Base-by-base conservation (phyloP, 1,140 invertebrate species). In the Gryon sp. region DNA sequence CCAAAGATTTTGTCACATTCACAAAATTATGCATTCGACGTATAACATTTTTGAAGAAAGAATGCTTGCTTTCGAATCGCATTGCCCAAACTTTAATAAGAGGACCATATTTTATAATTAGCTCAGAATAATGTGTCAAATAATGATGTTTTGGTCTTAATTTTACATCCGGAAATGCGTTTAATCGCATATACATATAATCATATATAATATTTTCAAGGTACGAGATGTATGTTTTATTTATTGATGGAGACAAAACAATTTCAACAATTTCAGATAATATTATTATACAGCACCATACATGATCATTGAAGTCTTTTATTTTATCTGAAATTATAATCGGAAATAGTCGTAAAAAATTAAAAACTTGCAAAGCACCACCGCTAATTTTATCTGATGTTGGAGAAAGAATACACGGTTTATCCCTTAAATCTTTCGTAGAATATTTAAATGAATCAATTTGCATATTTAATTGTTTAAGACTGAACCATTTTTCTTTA, bases 71-170 rank as follows among this genome's bases (percentile, higher is more conserved):
- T 74, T 83, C 80, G 52, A 79, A 80, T 41, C 78, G 36, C 26
- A 84, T 34, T 15, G 72, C 78, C 73, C 82, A 84, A 26, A 75
- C 65, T 53, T 73, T 78, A 7, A 80, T 70, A 41, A 79, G 72
- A 41, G 69, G 81, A 8, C 76, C 80, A 72, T 76, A 83, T 63
- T 53, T 36, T 12, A 57, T 28, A 40, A 78, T 78, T 9, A 80
- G 24, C 18, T 73, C 28, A 0, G 68, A 22, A 59, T 82, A 82
- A 53, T 82, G 70, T 1, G 6, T 20, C 14, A 82, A 19, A 24
- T 46, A 82, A 53, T 81, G 80, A 78, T 81, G 81, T 16, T 81
- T 81, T n/a, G 74, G 78, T n/a, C 69, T 26, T 7, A 80, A 46
- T 26, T 28, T 4, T 4, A 4, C 3, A 7, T 59, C 5, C 0